Evolutionary conservation across 2,797 vertebrate species (phyloP), one percentile per base, ranked within the genome.

Genomic region (Gadopsis bispinosus): DNA sequence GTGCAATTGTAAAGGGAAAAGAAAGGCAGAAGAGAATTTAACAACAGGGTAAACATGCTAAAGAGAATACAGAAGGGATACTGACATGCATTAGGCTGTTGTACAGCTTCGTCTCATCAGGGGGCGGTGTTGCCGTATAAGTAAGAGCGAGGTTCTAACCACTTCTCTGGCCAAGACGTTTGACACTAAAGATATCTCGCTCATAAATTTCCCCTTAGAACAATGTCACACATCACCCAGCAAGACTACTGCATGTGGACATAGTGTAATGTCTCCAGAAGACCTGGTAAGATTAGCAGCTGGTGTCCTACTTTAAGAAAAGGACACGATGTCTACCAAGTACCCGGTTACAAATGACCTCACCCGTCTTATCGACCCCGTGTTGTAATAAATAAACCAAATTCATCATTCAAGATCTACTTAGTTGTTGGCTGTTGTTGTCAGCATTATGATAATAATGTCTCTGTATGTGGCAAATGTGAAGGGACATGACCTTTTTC

Each of bases 131-230:
- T 84, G 83, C 16, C 37, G 43, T 67, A 76, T 29, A 45, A 66
- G 54, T 86, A 33, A 75, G 1, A 3, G 26, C 35, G 75, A 47
- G 63, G 64, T 66, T 69, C 64, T 31, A 59, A 67, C 47, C 2
- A 1, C 54, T 64, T 26, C 56, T 77, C 47, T 61, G 70, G 50
- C 73, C 73, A 75, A 79, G 74, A 85, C 13, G 26, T 63, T 62
- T 78, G 79, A 82, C 80, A 78, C 89, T 84, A 85, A 88, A 92
- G 85, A 89, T 87, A 89, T 87, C 83, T 71, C 6, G 3, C 78
- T 74, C 88, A 51, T 89, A 90, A 90, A 91, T 87, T 69, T 85
- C 55, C 14, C n/a, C 29, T 67, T 10, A 65, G 78, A 82, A 94
- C 88, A 91, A 90, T 90, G 84, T 91, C 67, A 79, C 83, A 80